A percentile compares a stretch with the other conserved stretches of the same genome.
These are phyloP conservation scores for Synanthedon tipuliformis DNA, from an alignment of 2,888 invertebrate genomes.

Conservation along the genomic window DNA sequence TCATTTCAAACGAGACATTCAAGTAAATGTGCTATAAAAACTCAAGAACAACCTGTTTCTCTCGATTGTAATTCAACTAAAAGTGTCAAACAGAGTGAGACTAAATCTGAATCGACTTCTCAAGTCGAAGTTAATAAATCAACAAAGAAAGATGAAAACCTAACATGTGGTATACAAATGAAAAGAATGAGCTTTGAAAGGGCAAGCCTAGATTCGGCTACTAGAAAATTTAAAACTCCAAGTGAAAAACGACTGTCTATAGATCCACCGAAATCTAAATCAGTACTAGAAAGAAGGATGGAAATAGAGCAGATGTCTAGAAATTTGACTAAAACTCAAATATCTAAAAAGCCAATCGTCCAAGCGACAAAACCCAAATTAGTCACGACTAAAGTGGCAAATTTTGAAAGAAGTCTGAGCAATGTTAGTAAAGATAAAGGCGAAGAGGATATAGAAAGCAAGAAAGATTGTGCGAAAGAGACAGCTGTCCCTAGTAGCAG, in stretches of 20 bases:
- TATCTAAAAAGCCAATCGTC: constrained; percentile 31
- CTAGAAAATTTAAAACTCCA: constrained; percentile 37
- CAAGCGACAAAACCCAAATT: constrained; percentile 43
- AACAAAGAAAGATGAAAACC: neutral
- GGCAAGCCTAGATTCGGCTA: constrained; percentile 59
- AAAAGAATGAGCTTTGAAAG: constrained; percentile 61
- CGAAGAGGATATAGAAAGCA: neutral
- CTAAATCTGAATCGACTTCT: constrained; percentile 15
- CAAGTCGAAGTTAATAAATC: constrained; percentile 5
- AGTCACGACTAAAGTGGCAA: constrained; percentile 48
- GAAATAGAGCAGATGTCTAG: constrained; percentile 57
- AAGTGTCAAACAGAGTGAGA: constrained; percentile 12
- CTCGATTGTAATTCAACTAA: constrained; percentile 39
- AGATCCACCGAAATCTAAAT: constrained; percentile 51
- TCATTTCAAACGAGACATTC: constrained; percentile 20
- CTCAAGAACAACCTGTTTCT: constrained; percentile 32
- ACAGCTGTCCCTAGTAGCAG: constrained; percentile 20
- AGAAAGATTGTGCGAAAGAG: neutral
- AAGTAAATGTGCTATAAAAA: constrained; percentile 21
- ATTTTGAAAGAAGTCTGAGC: constrained; percentile 42
- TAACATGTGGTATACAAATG: constrained; percentile 47
- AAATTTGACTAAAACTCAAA: constrained; percentile 26
- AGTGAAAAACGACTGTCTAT: constrained; percentile 25
- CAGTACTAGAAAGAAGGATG: constrained; percentile 57
- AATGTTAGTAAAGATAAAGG: constrained; percentile 20